Evolutionary conservation across 2,113 vertebrate species (phyloP), one percentile per base, ranked within the genome.

Genomic region (Daubentonia madagascariensis): DNA sequence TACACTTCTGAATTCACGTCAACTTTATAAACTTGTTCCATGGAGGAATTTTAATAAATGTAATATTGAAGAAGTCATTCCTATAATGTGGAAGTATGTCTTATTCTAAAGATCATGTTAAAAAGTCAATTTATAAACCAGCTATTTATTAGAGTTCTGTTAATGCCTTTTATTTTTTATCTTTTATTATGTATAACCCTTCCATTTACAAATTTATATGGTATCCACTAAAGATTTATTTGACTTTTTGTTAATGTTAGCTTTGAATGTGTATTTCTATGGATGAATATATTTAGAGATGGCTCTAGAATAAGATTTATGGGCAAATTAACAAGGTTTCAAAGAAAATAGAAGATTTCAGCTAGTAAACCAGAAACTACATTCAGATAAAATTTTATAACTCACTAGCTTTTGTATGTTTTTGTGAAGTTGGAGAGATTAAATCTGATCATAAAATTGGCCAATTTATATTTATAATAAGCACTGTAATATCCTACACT

Each of bases 61-160:
- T 68, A 50, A 37, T 84, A 32, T 37, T 91, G 54, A 86, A 81
- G 37, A 91, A 75, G 17, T 88, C 9, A 75, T 92, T 75, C n/a
- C 67, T 88, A 37, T 92, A 92, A 59, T 88, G 32, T 91, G 37
- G 90, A 86, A 81, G 14, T 89, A 30, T 83, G 35, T 93, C 80
- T 90, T 32, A 85, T 65, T 67, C 37, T 43, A 67, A 92, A 67
- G 25, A 67, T 88, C 22, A 37, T 76, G 43, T n/a, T n/a, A 17
- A n/a, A 68, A 67, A 67, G 35, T 67, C 63, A 67, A 22, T 67
- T 67, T 67, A 32, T 88, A 83, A 67, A 40, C 65, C 32, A 59
- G 6, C 57, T 63, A 17, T 73, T 87, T 75, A 73, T 48, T 92
- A 40, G 28, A 75, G 5, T 81, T 40, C 67, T 67, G 13, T 61